phyloP scores from a whole-genome alignment of 2,113 vertebrate genomes.

The Oenanthe melanoleuca region DNA sequence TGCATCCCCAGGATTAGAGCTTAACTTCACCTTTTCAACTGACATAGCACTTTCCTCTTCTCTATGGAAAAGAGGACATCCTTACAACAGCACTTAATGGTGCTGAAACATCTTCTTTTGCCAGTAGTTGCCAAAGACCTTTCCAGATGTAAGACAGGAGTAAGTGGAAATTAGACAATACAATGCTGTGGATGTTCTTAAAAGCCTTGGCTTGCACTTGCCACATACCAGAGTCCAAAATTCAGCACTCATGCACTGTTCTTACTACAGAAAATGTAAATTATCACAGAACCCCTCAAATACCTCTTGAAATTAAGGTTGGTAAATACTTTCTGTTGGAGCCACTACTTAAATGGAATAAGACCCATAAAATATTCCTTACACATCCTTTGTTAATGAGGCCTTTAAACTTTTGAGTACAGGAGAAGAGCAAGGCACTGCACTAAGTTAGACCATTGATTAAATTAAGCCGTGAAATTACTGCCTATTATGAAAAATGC shows the following conservation, averaged over 20 bases:
- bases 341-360: neutral
- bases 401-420: neutral
- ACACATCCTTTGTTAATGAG: neutral
- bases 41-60: fast-evolving
- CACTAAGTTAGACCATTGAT: slow-evolving; percentile 7
- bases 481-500: slow-evolving; percentile 36
- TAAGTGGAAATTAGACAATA: neutral
- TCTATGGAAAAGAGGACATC: neutral
- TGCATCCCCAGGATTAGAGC: neutral
- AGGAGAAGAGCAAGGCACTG: slow-evolving; percentile 2
- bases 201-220: neutral
- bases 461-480: slow-evolving; percentile 58
- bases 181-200: neutral
- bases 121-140: neutral
- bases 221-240: neutral
- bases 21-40: neutral
- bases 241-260: neutral
- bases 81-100: neutral
- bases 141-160: neutral
- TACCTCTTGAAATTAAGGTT: neutral
- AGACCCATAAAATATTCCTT: neutral
- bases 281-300: neutral
- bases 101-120: neutral
- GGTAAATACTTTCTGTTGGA: neutral
- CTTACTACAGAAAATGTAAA: neutral